Evolutionary conservation across 2,797 vertebrate genomes (phyloP).

Genomic region (Nothura maculosa): DNA sequence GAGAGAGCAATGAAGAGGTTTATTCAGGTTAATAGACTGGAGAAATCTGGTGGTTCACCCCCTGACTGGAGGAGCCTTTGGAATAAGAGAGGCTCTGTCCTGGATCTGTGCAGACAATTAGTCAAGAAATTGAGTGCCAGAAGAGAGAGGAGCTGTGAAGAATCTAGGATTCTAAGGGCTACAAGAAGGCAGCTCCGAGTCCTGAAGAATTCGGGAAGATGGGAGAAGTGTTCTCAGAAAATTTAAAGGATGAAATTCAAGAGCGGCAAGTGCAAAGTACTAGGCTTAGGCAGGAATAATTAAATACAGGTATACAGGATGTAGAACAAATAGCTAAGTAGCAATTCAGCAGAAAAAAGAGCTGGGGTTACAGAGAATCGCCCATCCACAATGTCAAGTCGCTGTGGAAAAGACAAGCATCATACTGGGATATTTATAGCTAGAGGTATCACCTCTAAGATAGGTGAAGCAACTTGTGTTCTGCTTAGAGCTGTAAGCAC

Average conservation of each 20-base stretch:
- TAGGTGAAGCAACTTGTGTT: neutral
- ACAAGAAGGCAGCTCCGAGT: rapidly evolving
- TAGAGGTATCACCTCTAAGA: neutral
- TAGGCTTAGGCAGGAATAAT: constrained; percentile 75
- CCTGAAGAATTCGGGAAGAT: neutral
- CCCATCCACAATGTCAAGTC: constrained; percentile 38
- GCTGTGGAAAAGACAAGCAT: neutral
- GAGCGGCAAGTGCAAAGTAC: constrained; percentile 55
- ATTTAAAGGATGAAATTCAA: constrained; percentile 64
- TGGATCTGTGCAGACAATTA: neutral
- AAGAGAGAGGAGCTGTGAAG: neutral
- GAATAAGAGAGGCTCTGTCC: neutral
- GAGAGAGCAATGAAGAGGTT: neutral
- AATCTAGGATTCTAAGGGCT: too few relatives aligned
- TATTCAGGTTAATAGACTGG: neutral
- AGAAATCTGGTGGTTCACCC: neutral
- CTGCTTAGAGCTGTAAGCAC: neutral
- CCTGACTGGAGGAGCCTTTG: neutral
- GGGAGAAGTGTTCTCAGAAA: constrained; percentile 33
- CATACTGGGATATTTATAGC: neutral
- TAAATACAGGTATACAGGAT: constrained; percentile 57
- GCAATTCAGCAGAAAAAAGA: constrained; percentile 61
- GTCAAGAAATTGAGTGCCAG: constrained; percentile 25
- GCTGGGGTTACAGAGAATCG: constrained; percentile 24
- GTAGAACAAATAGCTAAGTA: constrained; percentile 45